Evolutionary conservation across 2,113 vertebrate genomes (phyloP).

Genomic region (Hystrix brachyura): DNA sequence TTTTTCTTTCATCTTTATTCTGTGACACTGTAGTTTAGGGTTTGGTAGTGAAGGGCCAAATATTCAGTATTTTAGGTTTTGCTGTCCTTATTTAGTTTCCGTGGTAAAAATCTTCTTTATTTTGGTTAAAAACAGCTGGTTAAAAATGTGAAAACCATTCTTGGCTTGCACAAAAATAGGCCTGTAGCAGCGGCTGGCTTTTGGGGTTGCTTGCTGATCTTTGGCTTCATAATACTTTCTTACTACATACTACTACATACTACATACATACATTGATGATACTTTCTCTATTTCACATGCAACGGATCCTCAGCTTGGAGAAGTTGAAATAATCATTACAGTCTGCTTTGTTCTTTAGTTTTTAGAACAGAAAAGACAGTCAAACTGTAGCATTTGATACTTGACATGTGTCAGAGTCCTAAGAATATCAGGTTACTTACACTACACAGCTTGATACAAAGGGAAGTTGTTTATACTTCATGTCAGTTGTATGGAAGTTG

Average conservation of each 20-base stretch:
- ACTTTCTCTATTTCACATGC: neutral
- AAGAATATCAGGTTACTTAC: neutral
- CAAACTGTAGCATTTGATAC: neutral
- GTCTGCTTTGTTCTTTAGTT: neutral
- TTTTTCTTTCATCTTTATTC: neutral
- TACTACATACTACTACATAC: neutral
- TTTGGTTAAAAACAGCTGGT: neutral
- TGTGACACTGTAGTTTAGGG: neutral
- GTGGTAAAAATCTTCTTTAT: neutral
- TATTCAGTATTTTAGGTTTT: neutral
- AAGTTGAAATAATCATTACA: neutral
- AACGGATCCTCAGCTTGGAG: too few species aligned
- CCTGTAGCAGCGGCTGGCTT: neutral
- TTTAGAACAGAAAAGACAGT: slow-evolving; percentile 16
- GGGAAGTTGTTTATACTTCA: neutral
- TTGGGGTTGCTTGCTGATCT: neutral
- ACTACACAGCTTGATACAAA: neutral
- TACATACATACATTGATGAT: too few species aligned
- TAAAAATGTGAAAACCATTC: neutral
- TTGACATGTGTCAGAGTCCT: neutral
- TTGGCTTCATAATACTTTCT: neutral
- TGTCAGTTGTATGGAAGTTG: neutral
- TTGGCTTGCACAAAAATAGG: neutral
- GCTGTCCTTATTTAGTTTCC: neutral
- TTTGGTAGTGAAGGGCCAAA: neutral